Base-by-base conservation (phyloP, 2,797 vertebrate species). In the Rhinichthys osculus region DNA sequence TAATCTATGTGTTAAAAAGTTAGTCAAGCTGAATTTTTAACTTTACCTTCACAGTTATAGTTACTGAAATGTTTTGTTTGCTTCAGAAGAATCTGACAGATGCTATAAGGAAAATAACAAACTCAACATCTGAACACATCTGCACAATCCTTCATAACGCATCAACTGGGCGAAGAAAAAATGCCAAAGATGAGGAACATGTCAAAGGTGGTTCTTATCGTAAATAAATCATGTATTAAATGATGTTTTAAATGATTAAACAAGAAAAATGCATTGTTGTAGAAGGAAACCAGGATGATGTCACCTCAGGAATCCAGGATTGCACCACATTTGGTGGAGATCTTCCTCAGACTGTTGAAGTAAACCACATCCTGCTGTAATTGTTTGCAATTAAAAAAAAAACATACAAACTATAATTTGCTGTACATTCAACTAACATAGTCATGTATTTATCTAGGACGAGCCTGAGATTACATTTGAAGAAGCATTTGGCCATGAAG, bases 291-390 rank as follows among this genome's bases (percentile, higher is more conserved):
- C 21, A 17, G 7, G 33, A n/a, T 27, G 52, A n/a, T 16, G 4
- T n/a, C 7, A 57, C 7, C 6, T 77, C 50, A 3, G 74, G 33
- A 40, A 59, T 77, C 73, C 73, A 77, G 17, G 47, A 23, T 54
- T 54, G 73, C 50, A 76, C 30, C 73, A 38, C 50, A 35, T 74
- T 30, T 35, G 44, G 47, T 13, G 54, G 1, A 23, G 8, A 23
- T 78, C 11, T 59, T 33, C 11, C 17, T 44, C 64, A 78, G 44
- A n/a, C 83, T 70, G 73, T 59, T 52, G 64, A 85, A 78, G 83
- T 85, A 85, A 9, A 11, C n/a, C 44, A 84, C 67, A 21, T 42
- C 38, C 19, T 67, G 14, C 33, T 10, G 9, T 67, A 40, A 66
- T 35, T n/a, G 62, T 33, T 19, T 52, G 2, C 14, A 14, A 3